Evolutionary conservation across 2,888 invertebrate genomes (phyloP).

Genomic region (Bellardia pandia): DNA sequence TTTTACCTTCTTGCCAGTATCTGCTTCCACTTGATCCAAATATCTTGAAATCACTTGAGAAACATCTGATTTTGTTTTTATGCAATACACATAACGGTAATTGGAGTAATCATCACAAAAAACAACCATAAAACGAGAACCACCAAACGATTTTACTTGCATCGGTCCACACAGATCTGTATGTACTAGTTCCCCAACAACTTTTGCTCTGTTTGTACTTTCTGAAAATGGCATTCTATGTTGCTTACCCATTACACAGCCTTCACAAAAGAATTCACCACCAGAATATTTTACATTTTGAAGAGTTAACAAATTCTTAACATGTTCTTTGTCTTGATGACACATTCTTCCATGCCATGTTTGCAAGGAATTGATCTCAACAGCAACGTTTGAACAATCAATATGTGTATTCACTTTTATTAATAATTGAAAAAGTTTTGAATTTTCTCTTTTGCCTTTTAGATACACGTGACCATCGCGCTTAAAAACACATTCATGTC

Average conservation of each 20-base stretch:
- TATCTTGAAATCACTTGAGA: conserved; percentile 43
- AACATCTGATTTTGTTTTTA: conserved; percentile 73
- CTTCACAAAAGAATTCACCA: conserved; percentile 71
- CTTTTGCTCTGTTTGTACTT: conserved; percentile 66
- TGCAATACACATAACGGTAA: conserved; percentile 70
- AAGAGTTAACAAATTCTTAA: conserved; percentile 66
- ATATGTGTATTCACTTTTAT: conserved; percentile 37
- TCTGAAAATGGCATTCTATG: conserved; percentile 69
- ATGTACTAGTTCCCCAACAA: conserved; percentile 72
- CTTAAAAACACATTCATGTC: conserved; percentile 65
- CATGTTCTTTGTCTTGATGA: conserved; percentile 74
- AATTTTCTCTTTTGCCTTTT: conserved; percentile 46
- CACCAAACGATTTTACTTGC: too few relatives aligned
- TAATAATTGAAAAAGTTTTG: conserved; percentile 62
- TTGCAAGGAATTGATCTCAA: conserved; percentile 55
- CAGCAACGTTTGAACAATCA: conserved; percentile 38
- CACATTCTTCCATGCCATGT: conserved; percentile 75
- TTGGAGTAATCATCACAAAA: not conserved
- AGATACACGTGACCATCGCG: conserved; percentile 40
- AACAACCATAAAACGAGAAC: too few relatives aligned
- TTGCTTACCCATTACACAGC: conserved; percentile 74
- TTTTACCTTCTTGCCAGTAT: conserved; percentile 73
- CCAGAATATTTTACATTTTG: conserved; percentile 66
- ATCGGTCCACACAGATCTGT: too few relatives aligned
- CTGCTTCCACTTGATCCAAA: conserved; percentile 73